A percentile compares a stretch with the other conserved stretches of the same genome.
Conservation (phyloP, 2,113 vertebrate species). For the Conger conger region DNA sequence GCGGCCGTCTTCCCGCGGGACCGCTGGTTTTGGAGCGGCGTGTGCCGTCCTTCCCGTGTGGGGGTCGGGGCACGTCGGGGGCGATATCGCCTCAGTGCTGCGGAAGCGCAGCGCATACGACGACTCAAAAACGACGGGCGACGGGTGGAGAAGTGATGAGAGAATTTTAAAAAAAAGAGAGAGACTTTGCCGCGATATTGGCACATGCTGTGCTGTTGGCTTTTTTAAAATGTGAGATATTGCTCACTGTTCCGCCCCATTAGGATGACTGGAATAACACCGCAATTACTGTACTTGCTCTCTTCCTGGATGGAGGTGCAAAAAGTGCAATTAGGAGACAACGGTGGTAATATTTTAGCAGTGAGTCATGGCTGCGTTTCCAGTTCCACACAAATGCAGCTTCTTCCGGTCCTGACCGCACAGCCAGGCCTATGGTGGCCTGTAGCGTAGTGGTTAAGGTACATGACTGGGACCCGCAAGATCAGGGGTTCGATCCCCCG, state of each 20-base stretch:
- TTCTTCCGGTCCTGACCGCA: not conserved
- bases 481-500: too few relatives aligned
- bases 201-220: not conserved
- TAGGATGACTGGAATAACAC: not conserved
- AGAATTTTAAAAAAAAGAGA: not conserved
- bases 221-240: not conserved
- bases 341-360: not conserved
- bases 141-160: not conserved
- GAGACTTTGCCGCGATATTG: not conserved
- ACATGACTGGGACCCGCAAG: too few relatives aligned
- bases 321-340: constrained; percentile 5
- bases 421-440: too few relatives aligned
- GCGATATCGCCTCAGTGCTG: not conserved
- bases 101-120: not conserved
- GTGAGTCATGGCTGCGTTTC: not conserved
- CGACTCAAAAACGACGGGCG: not conserved
- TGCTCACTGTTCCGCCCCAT: not conserved
- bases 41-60: too few relatives aligned
- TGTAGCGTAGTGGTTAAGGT: too few relatives aligned
- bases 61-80: too few relatives aligned
- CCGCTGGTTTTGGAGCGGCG: too few relatives aligned
- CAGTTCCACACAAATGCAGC: not conserved
- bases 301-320: not conserved
- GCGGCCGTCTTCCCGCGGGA: too few relatives aligned
- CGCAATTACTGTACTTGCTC: not conserved